Conservation (phyloP, 2,797 vertebrate genomes). For the Leucoraja ocellata region DNA sequence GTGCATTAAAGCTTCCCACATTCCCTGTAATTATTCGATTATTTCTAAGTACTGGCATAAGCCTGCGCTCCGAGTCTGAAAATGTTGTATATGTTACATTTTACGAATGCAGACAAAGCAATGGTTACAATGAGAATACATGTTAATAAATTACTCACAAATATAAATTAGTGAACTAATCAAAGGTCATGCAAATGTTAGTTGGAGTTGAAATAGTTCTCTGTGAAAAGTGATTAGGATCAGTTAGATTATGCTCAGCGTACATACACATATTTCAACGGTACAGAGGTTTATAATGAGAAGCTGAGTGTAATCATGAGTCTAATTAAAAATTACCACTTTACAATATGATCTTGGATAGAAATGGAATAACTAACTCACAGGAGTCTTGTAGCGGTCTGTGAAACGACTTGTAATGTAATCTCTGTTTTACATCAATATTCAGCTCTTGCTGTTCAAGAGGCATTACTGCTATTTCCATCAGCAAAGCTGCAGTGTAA, state of each 20-base stretch:
- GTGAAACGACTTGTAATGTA: not conserved
- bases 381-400: not conserved
- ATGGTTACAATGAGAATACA: not conserved
- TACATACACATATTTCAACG: not conserved
- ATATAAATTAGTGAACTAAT: constrained; percentile 24
- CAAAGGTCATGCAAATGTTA: constrained; percentile 12
- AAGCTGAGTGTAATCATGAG: constrained; percentile 19
- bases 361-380: constrained; percentile 26
- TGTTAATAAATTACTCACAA: constrained; percentile 25
- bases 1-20: not conserved
- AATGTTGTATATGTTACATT: not conserved
- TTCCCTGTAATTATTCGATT: not conserved
- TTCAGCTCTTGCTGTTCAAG: not conserved
- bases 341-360: constrained; percentile 22
- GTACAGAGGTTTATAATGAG: constrained; percentile 10
- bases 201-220: constrained; percentile 7
- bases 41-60: not conserved
- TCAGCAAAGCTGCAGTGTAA: not conserved
- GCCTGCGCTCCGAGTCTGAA: not conserved
- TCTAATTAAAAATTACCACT: constrained; percentile 20
- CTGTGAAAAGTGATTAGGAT: constrained; percentile 32
- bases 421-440: not conserved
- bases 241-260: constrained; percentile 18
- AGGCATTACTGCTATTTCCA: not conserved
- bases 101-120: not conserved